Percentiles rank a stretch among this genome's conserved stretches.
Evolutionary conservation across 2,113 vertebrate species (phyloP).

Genomic region (Colaptes auratus): DNA sequence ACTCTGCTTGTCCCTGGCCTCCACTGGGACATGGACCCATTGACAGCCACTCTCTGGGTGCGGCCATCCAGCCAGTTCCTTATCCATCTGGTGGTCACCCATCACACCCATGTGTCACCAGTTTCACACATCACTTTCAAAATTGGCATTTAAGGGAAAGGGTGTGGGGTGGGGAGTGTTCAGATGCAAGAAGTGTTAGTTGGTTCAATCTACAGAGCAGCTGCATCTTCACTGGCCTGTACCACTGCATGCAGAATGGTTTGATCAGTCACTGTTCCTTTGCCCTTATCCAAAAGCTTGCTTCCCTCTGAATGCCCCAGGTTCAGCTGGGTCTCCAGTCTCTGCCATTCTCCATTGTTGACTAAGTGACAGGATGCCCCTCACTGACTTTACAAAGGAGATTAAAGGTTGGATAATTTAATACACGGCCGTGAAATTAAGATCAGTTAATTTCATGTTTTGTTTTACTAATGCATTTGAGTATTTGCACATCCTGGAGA

Average conservation of each 20-base stretch:
- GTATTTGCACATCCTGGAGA: background rate
- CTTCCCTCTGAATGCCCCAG: background rate
- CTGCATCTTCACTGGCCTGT: background rate
- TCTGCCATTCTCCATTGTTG: background rate
- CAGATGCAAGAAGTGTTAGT: background rate
- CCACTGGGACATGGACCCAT: too few relatives aligned
- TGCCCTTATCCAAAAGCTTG: background rate
- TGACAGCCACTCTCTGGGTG: too few relatives aligned
- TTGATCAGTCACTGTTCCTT: background rate
- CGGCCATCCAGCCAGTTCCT: too few relatives aligned
- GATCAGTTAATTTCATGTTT: background rate
- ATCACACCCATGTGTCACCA: too few relatives aligned
- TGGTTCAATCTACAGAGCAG: too few relatives aligned
- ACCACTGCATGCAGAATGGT: background rate
- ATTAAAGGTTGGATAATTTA: background rate
- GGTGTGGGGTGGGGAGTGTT: background rate
- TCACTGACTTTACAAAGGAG: background rate
- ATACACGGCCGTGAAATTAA: background rate
- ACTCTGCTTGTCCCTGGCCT: too few relatives aligned
- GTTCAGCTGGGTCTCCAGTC: background rate
- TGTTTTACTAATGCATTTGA: background rate
- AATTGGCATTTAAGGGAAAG: background rate
- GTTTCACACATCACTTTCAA: background rate
- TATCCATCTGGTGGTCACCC: too few relatives aligned
- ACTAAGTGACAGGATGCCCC: background rate